phyloP scores from a whole-genome alignment of 2,797 vertebrate species.

The Lacerta bilineata region DNA sequence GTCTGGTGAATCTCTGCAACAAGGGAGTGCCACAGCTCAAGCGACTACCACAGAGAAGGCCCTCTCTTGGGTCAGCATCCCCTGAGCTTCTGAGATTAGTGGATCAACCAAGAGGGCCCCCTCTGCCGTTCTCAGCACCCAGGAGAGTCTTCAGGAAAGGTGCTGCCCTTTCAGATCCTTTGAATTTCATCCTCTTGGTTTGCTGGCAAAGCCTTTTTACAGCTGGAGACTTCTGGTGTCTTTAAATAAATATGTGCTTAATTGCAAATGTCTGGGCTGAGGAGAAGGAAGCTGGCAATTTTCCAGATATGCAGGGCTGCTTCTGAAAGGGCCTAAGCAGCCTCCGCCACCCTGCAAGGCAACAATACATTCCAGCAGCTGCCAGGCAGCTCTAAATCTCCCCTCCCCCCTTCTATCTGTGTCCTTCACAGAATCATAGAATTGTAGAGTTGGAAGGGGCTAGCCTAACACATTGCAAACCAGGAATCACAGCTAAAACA shows the following conservation, averaged over 20 bases:
- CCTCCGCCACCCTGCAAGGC: no score
- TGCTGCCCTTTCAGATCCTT: background rate
- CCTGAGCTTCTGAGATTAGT: no score
- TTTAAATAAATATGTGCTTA: background rate
- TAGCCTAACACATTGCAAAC: background rate
- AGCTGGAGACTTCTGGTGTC: background rate
- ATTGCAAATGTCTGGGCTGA: background rate
- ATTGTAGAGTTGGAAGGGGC: no score
- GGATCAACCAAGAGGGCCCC: no score
- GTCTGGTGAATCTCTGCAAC: no score
- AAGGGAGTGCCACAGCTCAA: no score
- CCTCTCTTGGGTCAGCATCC: no score
- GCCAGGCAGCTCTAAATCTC: background rate
- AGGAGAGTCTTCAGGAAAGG: background rate
- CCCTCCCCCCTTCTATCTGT: background rate
- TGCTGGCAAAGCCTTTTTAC: background rate
- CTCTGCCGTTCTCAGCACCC: background rate
- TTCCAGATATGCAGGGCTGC: background rate
- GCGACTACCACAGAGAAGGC: no score
- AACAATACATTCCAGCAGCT: background rate
- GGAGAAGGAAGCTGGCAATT: background rate
- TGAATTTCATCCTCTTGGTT: background rate
- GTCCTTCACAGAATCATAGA: background rate
- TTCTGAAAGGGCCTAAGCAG: background rate
- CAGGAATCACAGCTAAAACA: no score